Percentiles rank a stretch among this genome's conserved stretches.
Conservation (phyloP, 2,888 invertebrate species). For the Amphipyra tragopoginis region DNA sequence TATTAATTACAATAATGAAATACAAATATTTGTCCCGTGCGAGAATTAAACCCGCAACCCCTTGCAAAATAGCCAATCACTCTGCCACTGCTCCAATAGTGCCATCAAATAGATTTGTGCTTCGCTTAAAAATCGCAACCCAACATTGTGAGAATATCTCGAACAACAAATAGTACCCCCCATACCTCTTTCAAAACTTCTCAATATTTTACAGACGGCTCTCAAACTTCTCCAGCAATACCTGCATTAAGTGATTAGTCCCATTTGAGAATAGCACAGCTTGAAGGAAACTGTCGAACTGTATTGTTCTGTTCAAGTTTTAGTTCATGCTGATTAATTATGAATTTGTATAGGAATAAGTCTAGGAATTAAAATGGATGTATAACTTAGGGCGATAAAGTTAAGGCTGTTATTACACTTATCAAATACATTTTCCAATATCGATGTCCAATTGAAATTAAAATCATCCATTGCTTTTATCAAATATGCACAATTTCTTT, state of each 20-base stretch:
- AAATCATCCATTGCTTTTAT: too few species aligned
- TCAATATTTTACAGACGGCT: constrained; percentile 80
- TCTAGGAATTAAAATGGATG: constrained; percentile 32
- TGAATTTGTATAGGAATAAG: constrained; percentile 46
- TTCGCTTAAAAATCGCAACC: neutral
- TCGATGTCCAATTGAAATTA: too few species aligned
- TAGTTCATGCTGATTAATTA: constrained; percentile 59
- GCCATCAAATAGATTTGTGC: too few species aligned
- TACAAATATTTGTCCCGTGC: too few species aligned
- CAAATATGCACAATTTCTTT: too few species aligned
- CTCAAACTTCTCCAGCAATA: constrained; percentile 74
- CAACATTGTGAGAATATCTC: neutral
- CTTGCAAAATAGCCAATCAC: too few species aligned
- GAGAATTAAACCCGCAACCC: too few species aligned
- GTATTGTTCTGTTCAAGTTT: constrained; percentile 65
- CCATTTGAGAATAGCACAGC: constrained; percentile 85
- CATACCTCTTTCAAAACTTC: constrained; percentile 75
- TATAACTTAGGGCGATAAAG: constrained; percentile 4
- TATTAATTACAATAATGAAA: too few species aligned
- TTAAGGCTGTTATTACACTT: neutral
- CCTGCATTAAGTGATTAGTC: constrained; percentile 88
- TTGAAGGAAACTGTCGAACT: constrained; percentile 66
- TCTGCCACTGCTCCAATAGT: too few species aligned
- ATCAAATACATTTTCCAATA: too few species aligned
- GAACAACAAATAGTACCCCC: constrained; percentile 54